A percentile compares a stretch with the other conserved stretches of the same genome.
These are phyloP conservation scores for Pherbina coryleti DNA, from an alignment of 2,888 invertebrate genomes.

Conservation along the genomic window DNA sequence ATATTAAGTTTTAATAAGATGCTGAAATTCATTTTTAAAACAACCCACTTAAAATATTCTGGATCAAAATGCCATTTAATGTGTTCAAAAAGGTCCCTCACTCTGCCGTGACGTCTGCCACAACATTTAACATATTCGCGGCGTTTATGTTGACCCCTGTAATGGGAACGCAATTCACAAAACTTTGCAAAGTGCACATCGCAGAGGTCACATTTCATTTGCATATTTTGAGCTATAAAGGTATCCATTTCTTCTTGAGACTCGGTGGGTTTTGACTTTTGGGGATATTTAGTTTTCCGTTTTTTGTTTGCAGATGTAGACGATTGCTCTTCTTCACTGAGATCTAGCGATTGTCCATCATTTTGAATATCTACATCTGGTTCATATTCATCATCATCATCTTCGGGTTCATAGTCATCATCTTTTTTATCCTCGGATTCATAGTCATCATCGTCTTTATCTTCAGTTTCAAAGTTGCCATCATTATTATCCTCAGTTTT, in stretches of 20 bases:
- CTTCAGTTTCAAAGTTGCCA: too few species aligned
- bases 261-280: not conserved
- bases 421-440: not conserved
- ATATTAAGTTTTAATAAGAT: not conserved
- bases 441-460: not conserved
- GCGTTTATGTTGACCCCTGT: conserved; percentile 56
- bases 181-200: conserved; percentile 55
- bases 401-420: not conserved
- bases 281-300: not conserved
- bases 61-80: conserved; percentile 62
- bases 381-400: conserved; percentile 22
- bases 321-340: not conserved
- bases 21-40: not conserved
- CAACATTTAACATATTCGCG: conserved; percentile 62
- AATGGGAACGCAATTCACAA: conserved; percentile 58
- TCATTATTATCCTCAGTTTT: not conserved
- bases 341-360: not conserved
- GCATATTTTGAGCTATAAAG: conserved; percentile 49
- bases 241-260: conserved; percentile 30
- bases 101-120: conserved; percentile 56
- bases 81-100: conserved; percentile 59
- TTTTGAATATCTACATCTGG: conserved; percentile 24
- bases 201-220: conserved; percentile 61
- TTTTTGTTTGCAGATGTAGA: not conserved
- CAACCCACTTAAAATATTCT: conserved; percentile 59